phyloP scores from a whole-genome alignment of 2,888 invertebrate genomes.

The Teleiodes luculella region DNA sequence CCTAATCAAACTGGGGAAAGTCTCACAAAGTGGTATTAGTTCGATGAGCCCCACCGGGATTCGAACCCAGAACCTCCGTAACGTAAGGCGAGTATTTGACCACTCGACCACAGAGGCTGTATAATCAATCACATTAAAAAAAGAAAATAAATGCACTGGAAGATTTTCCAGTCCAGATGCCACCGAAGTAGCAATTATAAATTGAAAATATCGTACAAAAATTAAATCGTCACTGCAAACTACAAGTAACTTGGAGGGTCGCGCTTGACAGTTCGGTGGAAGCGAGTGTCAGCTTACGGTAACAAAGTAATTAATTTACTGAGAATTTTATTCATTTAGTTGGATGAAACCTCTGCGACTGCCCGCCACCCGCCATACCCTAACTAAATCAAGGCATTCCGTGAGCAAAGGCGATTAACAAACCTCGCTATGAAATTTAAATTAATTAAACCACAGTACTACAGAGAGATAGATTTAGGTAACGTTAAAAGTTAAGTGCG shows the following conservation, averaged over 20 bases:
- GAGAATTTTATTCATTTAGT: conserved; percentile 35
- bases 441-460: conserved; percentile 6
- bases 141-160: too few species aligned
- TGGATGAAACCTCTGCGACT: conserved; percentile 12
- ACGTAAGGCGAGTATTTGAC: too few species aligned
- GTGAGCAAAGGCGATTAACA: conserved; percentile 13
- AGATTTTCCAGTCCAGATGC: too few species aligned
- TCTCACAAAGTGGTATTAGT: too few species aligned
- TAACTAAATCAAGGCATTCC: conserved; percentile 19
- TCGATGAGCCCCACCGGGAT: too few species aligned
- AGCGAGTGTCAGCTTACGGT: conserved; percentile 54
- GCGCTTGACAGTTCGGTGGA: conserved; percentile 26
- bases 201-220: too few species aligned
- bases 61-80: too few species aligned
- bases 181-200: not conserved
- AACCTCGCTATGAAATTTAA: conserved; percentile 2
- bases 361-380: conserved; percentile 14
- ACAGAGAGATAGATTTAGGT: not conserved
- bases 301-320: conserved; percentile 49
- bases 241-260: conserved; percentile 11
- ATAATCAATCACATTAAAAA: too few species aligned
- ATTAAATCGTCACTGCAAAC: not conserved
- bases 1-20: too few species aligned
- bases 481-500: not conserved
- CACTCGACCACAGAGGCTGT: too few species aligned